phyloP scores from a whole-genome alignment of 2,113 vertebrate genomes.

The Eidolon helvum region DNA sequence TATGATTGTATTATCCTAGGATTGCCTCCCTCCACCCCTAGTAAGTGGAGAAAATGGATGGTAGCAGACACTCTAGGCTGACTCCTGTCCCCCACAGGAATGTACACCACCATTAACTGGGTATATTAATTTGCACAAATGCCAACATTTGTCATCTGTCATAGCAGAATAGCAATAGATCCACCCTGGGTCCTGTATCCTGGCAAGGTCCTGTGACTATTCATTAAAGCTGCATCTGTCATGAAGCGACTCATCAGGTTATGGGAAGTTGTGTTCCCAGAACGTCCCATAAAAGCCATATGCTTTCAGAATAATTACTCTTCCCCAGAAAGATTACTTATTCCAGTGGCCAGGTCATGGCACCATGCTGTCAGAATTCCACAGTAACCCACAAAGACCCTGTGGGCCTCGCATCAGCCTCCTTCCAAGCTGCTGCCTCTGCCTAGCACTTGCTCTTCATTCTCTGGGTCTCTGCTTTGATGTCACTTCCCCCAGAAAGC shows the following conservation, averaged over 20 bases:
- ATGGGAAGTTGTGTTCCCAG: neutral
- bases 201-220: neutral
- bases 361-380: neutral
- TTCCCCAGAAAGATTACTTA: neutral
- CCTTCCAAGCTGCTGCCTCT: neutral
- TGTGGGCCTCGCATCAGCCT: neutral
- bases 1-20: neutral
- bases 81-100: neutral
- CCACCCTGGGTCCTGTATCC: neutral
- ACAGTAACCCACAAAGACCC: neutral
- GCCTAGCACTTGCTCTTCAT: neutral
- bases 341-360: neutral
- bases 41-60: neutral
- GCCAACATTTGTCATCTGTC: conserved; percentile 29
- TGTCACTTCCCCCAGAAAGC: neutral
- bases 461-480: neutral
- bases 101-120: neutral
- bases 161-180: neutral
- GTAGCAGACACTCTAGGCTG: neutral
- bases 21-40: too few species aligned
- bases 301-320: conserved; percentile 33
- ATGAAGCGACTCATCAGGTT: neutral
- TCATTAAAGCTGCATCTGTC: neutral
- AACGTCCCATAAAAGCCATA: conserved; percentile 32
- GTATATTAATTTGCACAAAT: conserved; percentile 37